phyloP scores from a whole-genome alignment of 1,140 invertebrate species.

The Hylaeus volcanicus region DNA sequence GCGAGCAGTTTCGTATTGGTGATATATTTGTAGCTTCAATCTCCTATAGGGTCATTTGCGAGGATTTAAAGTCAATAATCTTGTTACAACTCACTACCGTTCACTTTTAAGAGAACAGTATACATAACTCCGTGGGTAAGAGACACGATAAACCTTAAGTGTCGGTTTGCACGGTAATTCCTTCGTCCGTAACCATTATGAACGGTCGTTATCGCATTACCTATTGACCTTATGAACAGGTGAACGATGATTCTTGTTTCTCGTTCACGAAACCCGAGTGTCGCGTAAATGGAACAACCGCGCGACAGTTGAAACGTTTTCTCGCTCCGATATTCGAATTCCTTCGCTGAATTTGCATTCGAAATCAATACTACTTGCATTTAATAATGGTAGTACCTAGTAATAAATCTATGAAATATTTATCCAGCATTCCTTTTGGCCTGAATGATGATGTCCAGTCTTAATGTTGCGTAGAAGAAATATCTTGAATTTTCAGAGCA shows the following conservation, averaged over 20 bases:
- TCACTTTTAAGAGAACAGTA: conserved; percentile 69
- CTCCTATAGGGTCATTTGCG: conserved; percentile 64
- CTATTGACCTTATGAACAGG: conserved; percentile 69
- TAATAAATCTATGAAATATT: too few species aligned
- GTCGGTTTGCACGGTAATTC: conserved; percentile 69
- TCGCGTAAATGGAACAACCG: conserved; percentile 4
- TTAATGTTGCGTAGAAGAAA: too few species aligned
- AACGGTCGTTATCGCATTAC: conserved; percentile 68
- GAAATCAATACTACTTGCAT: too few species aligned
- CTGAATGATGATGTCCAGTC: too few species aligned
- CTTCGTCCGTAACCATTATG: conserved; percentile 68
- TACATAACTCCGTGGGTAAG: conserved; percentile 66
- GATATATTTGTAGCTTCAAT: conserved; percentile 69
- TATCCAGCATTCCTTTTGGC: too few species aligned
- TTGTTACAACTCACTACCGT: conserved; percentile 69
- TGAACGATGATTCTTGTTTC: conserved; percentile 56
- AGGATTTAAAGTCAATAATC: conserved; percentile 69
- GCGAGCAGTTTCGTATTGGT: conserved; percentile 46
- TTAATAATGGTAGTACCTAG: too few species aligned
- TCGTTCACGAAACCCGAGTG: conserved; percentile 9
- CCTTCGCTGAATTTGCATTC: too few species aligned
- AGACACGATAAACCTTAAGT: conserved; percentile 69
- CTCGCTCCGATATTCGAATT: not conserved
- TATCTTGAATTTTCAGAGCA: too few species aligned
- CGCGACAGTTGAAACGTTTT: too few species aligned